phyloP scores from a whole-genome alignment of 2,888 invertebrate genomes.

The Tromatobia lineatoria region DNA sequence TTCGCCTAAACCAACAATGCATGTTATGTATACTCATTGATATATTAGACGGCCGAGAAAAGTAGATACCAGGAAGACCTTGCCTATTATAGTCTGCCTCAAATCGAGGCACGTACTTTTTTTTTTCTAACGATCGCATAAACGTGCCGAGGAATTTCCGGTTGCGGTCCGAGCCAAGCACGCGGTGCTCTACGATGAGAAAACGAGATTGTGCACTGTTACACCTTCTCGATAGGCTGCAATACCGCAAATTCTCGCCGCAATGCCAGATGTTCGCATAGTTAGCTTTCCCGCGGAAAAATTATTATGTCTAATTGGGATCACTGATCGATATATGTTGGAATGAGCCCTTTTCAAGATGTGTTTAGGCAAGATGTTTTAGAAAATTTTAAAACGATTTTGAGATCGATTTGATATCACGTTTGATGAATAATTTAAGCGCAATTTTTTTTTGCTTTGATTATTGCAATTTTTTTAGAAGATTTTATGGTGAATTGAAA shows the following conservation, averaged over 20 bases:
- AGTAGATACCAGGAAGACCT: constrained; percentile 32
- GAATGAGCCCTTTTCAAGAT: too few relatives aligned
- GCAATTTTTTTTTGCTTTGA: too few relatives aligned
- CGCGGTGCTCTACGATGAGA: constrained; percentile 45
- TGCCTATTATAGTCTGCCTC: constrained; percentile 35
- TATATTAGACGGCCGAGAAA: constrained; percentile 3
- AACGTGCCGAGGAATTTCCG: constrained; percentile 63
- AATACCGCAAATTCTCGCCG: constrained; percentile 25
- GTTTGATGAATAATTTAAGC: too few relatives aligned
- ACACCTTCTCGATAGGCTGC: constrained; percentile 23
- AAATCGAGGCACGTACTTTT: constrained; percentile 32
- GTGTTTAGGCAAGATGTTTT: too few relatives aligned
- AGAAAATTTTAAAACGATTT: too few relatives aligned
- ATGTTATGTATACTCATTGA: constrained; percentile 16
- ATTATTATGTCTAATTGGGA: too few relatives aligned
- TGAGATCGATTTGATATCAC: too few relatives aligned
- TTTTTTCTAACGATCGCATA: constrained; percentile 45
- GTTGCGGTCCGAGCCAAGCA: constrained; percentile 49
- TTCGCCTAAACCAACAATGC: background rate
- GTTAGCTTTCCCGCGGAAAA: background rate
- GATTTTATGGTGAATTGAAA: too few relatives aligned
- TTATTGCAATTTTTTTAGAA: too few relatives aligned
- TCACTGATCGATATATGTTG: too few relatives aligned
- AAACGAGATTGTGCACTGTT: constrained; percentile 53
- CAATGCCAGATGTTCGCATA: constrained; percentile 36